phyloP scores from a whole-genome alignment of 2,888 invertebrate genomes.

The Rhamphomyia laevipes region DNA sequence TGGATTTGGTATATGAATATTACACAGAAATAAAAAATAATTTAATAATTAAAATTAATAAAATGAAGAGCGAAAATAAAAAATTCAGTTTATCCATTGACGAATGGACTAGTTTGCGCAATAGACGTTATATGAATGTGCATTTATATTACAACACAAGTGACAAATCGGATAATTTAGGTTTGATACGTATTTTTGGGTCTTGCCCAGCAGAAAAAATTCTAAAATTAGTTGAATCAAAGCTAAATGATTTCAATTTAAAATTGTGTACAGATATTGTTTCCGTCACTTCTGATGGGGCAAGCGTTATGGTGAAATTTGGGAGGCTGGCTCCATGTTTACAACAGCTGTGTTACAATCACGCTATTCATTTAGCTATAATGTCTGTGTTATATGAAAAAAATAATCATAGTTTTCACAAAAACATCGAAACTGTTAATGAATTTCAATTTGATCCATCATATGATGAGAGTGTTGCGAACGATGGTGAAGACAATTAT shows the following conservation, averaged over 20 bases:
- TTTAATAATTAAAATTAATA: background rate
- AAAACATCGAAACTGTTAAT: background rate
- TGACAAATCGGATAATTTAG: background rate
- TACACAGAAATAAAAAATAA: background rate
- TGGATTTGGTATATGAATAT: background rate
- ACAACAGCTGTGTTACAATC: conserved; percentile 6
- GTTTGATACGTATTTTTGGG: background rate
- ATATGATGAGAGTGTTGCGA: no score
- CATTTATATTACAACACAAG: no score
- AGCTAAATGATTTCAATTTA: conserved; percentile 1
- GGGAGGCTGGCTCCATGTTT: background rate
- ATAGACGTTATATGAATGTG: background rate
- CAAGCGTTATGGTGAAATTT: conserved; percentile 2
- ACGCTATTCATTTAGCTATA: conserved; percentile 3
- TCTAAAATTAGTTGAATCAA: background rate
- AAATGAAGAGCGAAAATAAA: background rate
- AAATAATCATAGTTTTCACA: background rate
- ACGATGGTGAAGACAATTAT: no score
- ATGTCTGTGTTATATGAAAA: background rate
- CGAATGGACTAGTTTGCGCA: background rate
- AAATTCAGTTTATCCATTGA: background rate
- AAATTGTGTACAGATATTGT: background rate
- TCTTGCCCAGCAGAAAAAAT: background rate
- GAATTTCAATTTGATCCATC: no score
- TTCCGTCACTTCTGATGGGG: conserved; percentile 3